Evolutionary conservation across 1,140 invertebrate genomes (phyloP), one percentile per base, ranked within the genome.

Genomic region (Conus betulinus): DNA sequence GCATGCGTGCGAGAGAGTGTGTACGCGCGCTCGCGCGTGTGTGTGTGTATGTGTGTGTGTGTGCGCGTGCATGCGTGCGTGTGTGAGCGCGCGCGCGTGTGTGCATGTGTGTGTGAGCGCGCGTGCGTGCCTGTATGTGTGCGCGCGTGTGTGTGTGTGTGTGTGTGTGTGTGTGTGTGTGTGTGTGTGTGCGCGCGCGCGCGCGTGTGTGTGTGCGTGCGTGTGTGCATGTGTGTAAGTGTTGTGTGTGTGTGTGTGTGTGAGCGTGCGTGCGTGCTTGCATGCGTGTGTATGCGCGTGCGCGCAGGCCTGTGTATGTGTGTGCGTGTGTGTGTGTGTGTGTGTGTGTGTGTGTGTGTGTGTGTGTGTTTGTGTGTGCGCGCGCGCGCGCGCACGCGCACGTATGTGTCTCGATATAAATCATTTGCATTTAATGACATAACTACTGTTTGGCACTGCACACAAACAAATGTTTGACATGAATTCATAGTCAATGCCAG

Each of bases 211-310:
- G 71, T 7, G 71, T 74, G 71, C 23, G 71, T 74, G 71, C 6
- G 71, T 74, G 71, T 74, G 71, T 74, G 3, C 6, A 6, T 74
- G 71, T 74, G 71, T 74, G 71, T 74, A 6, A 4, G 71, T 74
- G 71, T 74, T 74, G 71, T 76, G 71, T 76, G 71, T 76, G 71
- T 76, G 71, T n/a, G 71, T 76, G 71, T n/a, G n/a, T n/a, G n/a
- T n/a, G n/a, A 8, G 71, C 25, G 25, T 4, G 71, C 25, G 71
- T n/a, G 71, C 25, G 71, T n/a, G 39, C 39, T 39, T 39, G 39
- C 39, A 1, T 39, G 39, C 39, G 39, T 39, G 39, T 39, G 39
- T 39, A 39, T 39, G 71, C 25, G 71, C 25, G 71, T n/a, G 71
- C 4, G 71, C 1, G 71, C 25, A 5, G 8, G 71, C 25, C 13